Evolutionary conservation across 1,140 invertebrate species (phyloP), one percentile per base, ranked within the genome.

Genomic region (Drosophila pseudoananassae): DNA sequence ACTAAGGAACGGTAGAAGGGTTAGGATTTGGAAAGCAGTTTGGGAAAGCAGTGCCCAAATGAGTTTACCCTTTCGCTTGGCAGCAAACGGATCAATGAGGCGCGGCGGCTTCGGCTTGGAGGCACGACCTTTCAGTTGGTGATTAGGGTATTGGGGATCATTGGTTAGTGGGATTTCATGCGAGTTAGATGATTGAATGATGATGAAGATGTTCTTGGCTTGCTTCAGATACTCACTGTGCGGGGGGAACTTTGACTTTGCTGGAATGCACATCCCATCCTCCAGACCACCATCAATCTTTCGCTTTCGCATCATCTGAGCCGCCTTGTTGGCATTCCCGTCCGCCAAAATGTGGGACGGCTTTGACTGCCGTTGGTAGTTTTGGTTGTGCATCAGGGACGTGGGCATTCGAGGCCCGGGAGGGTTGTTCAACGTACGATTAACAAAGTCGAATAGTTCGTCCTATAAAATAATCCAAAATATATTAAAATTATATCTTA

Each of bases 371-470:
- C 78, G 78, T 29, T 88, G 78, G 40, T 72, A 85, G 3, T 58
- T 57, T 10, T 65, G 70, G 40, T 57, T 71, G 15, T 73, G 52
- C 12, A 71, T 46, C 6, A 88, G 33, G 0, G 68, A 66, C 0
- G 57, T 87, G 36, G 94, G 92, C 46, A 94, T 72, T 12, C 94
- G 94, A 4, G 94, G 82, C 4, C 94, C 94, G 69, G 93, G 94
- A 3, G 94, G 94, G 72, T 94, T 94, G 8, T 93, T 75, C 17
- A 95, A 74, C 17, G 94, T 93, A 15, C 92, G 93, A 12, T 93
- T 94, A 0, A 95, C 85, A 88, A 95, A 95, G 52, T 95, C 94
- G 0, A 92, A 94, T 27, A 95, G 92, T 80, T 95, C 94, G 72
- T 95, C 94, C 93, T 93, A 38, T 17, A 81, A 85, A 49, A 0